These are phyloP conservation scores for Micrasema minimum DNA, from an alignment of 1,140 invertebrate species.

Conservation along the genomic window DNA sequence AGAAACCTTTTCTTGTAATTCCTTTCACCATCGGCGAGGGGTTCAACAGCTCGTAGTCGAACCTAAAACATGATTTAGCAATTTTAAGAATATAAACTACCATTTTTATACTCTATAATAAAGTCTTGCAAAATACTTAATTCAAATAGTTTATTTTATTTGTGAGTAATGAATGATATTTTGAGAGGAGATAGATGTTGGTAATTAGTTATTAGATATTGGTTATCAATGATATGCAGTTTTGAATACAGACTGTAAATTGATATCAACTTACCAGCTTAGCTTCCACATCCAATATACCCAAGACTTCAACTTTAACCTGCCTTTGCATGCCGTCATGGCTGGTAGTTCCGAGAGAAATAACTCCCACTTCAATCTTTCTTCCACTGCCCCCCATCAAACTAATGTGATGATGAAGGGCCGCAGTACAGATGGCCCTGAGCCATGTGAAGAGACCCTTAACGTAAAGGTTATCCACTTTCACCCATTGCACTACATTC, in stretches of 20 bases:
- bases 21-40: slow-evolving; percentile 77
- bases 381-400: slow-evolving; percentile 75
- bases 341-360: slow-evolving; percentile 88
- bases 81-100: no score
- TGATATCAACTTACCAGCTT: slow-evolving; percentile 67
- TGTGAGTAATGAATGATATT: no score
- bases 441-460: slow-evolving; percentile 84
- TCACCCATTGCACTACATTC: slow-evolving; percentile 89
- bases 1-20: slow-evolving; percentile 81
- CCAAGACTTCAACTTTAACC: slow-evolving; percentile 89
- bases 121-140: no score
- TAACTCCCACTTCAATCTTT: slow-evolving; percentile 83
- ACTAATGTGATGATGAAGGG: slow-evolving; percentile 78
- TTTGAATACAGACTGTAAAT: no score
- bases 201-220: no score
- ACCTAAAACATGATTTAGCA: slow-evolving; percentile 65
- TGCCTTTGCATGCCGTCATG: slow-evolving; percentile 84
- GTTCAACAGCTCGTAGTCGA: slow-evolving; percentile 83
- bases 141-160: no score
- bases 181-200: no score
- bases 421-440: slow-evolving; percentile 80
- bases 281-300: slow-evolving; percentile 80
- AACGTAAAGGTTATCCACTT: slow-evolving; percentile 80
- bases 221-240: no score
- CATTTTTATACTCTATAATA: no score